These are phyloP conservation scores for Manduca sexta DNA, from an alignment of 1,140 invertebrate species.

Conservation along the genomic window DNA sequence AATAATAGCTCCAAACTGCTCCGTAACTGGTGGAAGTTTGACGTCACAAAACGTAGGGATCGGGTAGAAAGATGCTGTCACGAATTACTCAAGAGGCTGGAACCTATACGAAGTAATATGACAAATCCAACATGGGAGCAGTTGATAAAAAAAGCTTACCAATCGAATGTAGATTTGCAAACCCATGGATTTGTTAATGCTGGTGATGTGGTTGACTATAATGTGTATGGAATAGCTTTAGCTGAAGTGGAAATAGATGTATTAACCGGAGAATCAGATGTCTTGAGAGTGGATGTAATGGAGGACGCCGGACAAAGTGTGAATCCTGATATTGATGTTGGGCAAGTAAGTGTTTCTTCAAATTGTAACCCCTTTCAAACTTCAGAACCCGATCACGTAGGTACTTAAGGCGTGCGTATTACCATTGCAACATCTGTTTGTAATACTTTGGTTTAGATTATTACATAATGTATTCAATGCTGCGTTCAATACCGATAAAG, in stretches of 20 bases:
- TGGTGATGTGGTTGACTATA: slow-evolving; percentile 71
- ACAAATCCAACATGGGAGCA: slow-evolving; percentile 76
- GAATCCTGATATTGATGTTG: slow-evolving; percentile 85
- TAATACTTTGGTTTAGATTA: too few relatives aligned
- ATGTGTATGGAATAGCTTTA: slow-evolving; percentile 75
- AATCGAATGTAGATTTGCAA: slow-evolving; percentile 75
- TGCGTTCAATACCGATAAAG: too few relatives aligned
- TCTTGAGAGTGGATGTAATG: slow-evolving; percentile 80
- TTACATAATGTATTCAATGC: too few relatives aligned
- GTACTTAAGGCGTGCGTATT: too few relatives aligned
- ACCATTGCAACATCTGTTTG: too few relatives aligned
- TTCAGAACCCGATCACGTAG: background rate
- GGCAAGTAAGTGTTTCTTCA: slow-evolving; percentile 75
- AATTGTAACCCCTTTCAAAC: background rate
- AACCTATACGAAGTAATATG: slow-evolving; percentile 73
- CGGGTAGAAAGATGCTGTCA: slow-evolving; percentile 35
- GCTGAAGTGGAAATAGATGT: slow-evolving; percentile 85
- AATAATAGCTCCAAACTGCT: slow-evolving; percentile 75
- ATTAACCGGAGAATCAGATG: slow-evolving; percentile 81
- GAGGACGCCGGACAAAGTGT: slow-evolving; percentile 84
- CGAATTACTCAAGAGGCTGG: slow-evolving; percentile 72
- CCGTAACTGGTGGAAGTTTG: slow-evolving; percentile 76
- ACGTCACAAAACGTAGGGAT: slow-evolving; percentile 33
- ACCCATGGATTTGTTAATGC: slow-evolving; percentile 73
- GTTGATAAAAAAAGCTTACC: slow-evolving; percentile 72